These are phyloP conservation scores for Syngnathus floridae DNA, from an alignment of 2,113 vertebrate genomes.

Conservation along the genomic window DNA sequence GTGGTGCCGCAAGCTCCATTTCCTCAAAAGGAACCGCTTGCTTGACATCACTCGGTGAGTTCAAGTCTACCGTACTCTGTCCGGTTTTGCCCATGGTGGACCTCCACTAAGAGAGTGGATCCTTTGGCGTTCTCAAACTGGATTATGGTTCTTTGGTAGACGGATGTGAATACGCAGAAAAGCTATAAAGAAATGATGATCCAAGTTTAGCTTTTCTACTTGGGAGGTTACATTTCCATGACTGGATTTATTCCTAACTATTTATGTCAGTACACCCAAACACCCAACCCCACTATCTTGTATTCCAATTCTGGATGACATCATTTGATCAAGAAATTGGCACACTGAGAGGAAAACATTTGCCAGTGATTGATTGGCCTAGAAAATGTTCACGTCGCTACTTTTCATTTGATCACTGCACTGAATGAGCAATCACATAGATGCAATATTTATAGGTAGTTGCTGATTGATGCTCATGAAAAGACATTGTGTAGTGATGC, in stretches of 20 bases:
- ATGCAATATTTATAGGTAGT: constrained; percentile 10
- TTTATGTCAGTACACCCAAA: too few species aligned
- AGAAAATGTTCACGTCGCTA: constrained; percentile 13
- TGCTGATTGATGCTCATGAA: constrained; percentile 18
- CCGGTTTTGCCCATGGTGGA: constrained; percentile 78
- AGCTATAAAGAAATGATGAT: neutral
- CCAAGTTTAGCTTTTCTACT: neutral
- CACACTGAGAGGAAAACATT: constrained; percentile 22
- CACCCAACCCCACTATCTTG: neutral
- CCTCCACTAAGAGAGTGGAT: neutral
- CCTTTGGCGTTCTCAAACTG: neutral
- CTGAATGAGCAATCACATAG: neutral
- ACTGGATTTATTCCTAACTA: neutral
- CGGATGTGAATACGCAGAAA: neutral
- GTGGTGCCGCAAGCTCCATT: constrained; percentile 22
- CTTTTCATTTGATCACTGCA: constrained; percentile 4
- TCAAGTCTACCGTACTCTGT: constrained; percentile 73
- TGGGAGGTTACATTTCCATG: neutral
- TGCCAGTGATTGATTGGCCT: constrained; percentile 44
- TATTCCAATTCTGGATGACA: neutral
- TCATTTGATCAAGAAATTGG: constrained; percentile 8
- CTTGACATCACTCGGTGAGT: constrained; percentile 73
- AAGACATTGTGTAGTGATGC: neutral
- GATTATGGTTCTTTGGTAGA: neutral
- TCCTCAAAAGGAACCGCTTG: constrained; percentile 73